Evolutionary conservation across 1,140 invertebrate species (phyloP).

Genomic region (Apis dorsata): DNA sequence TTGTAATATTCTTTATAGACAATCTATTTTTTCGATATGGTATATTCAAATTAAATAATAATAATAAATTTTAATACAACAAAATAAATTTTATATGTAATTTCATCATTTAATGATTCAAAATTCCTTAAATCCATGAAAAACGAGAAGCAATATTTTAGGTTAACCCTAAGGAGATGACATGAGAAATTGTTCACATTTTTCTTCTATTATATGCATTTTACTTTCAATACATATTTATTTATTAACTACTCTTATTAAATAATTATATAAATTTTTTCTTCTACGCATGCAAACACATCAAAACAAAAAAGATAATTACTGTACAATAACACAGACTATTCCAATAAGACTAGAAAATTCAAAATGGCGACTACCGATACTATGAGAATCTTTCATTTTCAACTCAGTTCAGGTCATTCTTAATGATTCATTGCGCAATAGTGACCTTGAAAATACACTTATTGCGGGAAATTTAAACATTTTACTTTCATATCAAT

Average conservation of each 20-base stretch:
- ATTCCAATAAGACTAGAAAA: no score
- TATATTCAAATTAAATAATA: background rate
- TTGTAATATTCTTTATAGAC: background rate
- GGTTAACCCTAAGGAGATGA: background rate
- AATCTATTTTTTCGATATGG: background rate
- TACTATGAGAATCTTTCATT: background rate
- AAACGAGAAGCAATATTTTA: background rate
- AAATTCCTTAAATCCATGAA: background rate
- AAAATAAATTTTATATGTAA: background rate
- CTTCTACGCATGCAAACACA: background rate
- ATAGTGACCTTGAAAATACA: background rate
- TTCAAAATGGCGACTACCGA: background rate
- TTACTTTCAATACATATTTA: background rate
- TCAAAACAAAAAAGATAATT: no score
- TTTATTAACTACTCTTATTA: no score
- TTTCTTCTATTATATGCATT: background rate
- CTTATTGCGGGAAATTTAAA: background rate
- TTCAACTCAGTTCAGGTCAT: background rate
- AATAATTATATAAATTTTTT: background rate
- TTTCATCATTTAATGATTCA: background rate
- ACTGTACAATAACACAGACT: background rate
- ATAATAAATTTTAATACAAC: background rate
- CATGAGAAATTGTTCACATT: background rate
- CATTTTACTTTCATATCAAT: background rate
- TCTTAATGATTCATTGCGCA: background rate